Evolutionary conservation across 30 jellyfish, hydroid and myxozoan species (phyloP).

Genomic region (Pelagia noctiluca): DNA sequence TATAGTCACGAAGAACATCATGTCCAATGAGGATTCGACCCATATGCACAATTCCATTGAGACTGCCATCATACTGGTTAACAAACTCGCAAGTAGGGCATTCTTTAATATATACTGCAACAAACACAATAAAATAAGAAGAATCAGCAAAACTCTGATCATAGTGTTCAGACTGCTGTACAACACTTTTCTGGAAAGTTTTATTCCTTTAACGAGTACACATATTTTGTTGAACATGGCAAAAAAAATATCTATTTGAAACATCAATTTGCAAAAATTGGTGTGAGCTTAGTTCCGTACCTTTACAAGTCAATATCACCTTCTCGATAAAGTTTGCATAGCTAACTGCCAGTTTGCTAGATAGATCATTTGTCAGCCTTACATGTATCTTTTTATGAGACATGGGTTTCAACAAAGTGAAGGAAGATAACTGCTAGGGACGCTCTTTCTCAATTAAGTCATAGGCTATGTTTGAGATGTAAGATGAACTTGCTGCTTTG

Average conservation of each 20-base stretch:
- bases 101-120: constrained; percentile 5
- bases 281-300: constrained; percentile 1
- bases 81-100: constrained; percentile 10
- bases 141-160: background rate
- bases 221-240: background rate
- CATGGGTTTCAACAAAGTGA: constrained; percentile 5
- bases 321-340: constrained; percentile 1
- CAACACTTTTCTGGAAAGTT: constrained; percentile 3
- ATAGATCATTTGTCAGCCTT: background rate
- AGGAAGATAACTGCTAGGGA: constrained; percentile 4
- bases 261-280: constrained; percentile 1
- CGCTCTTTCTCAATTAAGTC: constrained; percentile 5
- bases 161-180: background rate
- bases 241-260: background rate
- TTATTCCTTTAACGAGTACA: background rate
- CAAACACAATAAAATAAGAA: background rate
- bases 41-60: constrained; percentile 22
- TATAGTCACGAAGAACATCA: constrained; percentile 28
- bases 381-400: background rate
- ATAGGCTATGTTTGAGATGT: constrained; percentile 1
- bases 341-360: constrained; percentile 8
- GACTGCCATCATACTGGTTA: constrained; percentile 13
- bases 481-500: background rate
- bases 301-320: background rate
- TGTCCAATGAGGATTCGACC: constrained; percentile 4